Evolutionary conservation across 2,113 vertebrate genomes (phyloP), one percentile per base, ranked within the genome.

Genomic region (Alethe diademata): DNA sequence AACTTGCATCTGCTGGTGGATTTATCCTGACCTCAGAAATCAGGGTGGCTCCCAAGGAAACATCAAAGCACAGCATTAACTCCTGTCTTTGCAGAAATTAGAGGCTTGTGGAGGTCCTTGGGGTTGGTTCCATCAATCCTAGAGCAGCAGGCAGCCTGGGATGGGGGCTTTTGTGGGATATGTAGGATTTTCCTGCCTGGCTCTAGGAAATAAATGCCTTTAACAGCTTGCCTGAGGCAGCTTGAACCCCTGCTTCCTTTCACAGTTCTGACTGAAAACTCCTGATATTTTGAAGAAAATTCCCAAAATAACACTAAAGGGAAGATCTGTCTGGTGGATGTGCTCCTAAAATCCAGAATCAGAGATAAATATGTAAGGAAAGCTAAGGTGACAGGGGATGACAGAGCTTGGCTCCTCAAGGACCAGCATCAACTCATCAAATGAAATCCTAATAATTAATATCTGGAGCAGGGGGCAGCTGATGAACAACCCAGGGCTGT

Each of bases 291-390:
- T 29, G 25, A 51, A 26, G 5, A 24, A 88, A 47, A 14, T 31
- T 75, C 53, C 53, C 18, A 19, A 71, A 95, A 50, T 3, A 19
- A 18, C 20, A 4, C 13, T 17, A 15, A 43, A 40, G 26, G 38
- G 12, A 72, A 51, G 16, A 19, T 23, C 8, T 15, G 36, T 38
- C 64, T 4, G 17, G 22, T 9, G 62, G 58, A 13, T 1, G 23
- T 20, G 36, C 47, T 60, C 65, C 50, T 11, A 0, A 26, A 35
- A 26, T 14, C 58, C 67, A 12, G 57, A 35, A 11, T 6, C 8
- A 4, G 56, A 22, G 13, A 11, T 1, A 2, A 15, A 9, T 0
- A 0, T 0, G 0, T 1, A 0, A 56, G 56, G 57, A 28, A 14
- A 74, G 24, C 11, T n/a, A 5, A 8, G 1, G 36, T 5, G 50